Base-by-base conservation (phyloP, 2,113 vertebrate species). In the Morone chrysops region DNA sequence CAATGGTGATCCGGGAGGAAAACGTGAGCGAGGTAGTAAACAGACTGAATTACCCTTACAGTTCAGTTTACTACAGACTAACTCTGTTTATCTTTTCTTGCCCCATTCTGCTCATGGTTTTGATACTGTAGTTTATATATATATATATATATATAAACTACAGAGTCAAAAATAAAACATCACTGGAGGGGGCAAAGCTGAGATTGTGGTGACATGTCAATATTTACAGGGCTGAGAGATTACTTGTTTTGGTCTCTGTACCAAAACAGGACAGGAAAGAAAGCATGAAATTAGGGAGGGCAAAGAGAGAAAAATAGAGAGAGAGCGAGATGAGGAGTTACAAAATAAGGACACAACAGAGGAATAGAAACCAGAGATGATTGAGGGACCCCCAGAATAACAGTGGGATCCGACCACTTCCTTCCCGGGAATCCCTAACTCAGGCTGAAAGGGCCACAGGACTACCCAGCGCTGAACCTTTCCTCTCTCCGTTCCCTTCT, bases 391-490 rank as follows among this genome's bases (percentile, higher is more conserved):
- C 90, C 85, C 84, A 87, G 85, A 95, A 94, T 94, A 93, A 93
- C 88, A 93, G 77, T 77, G 83, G 91, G 80, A 89, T 81, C 75
- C 63, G 60, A 94, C 94, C 94, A 89, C 94, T 95, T 95, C 91
- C 94, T 93, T 92, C 89, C 90, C 82, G 90, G 92, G 93, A 95
- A 95, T 94, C 93, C 94, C 92, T 89, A 81, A 90, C 89, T 90
- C 89, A 79, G 84, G 87, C 89, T 92, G 61, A 31, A 69, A 91
- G 86, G 82, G 89, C 87, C 87, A 92, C 89, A 91, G 71, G 83
- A 91, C 89, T 73, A 91, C 84, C 70, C 85, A 88, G 77, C 11
- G 57, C 67, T 87, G 57, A 92, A 92, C 84, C 87, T 76, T 80
- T 84, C 65, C 70, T 84, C 80, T 67, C 77, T 81, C 69, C 36